Evolutionary conservation across 2,113 vertebrate genomes (phyloP), one percentile per base, ranked within the genome.

Genomic region (Aptenodytes forsteri): DNA sequence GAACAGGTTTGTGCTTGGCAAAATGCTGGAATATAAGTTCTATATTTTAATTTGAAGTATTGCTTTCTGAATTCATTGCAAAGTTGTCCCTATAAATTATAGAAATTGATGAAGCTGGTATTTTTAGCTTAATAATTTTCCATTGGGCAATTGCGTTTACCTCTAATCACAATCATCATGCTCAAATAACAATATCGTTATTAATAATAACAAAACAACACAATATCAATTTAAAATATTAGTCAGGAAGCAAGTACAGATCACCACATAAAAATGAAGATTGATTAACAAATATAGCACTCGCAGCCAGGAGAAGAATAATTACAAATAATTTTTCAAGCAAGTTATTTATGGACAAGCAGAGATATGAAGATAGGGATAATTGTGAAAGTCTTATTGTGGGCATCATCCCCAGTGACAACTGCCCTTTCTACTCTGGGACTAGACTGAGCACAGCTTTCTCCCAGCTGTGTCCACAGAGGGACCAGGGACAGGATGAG

Each of bases 181-280:
- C 72, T 94, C 55, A 95, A 87, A 87, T 89, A 97, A 91, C 55
- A 89, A 78, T 85, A 90, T 70, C 23, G 3, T 96, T 92, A 86
- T 92, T 95, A 92, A 93, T 69, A 97, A 94, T 91, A 92, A 85
- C n/a, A 82, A 96, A 95, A 78, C 83, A 92, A 27, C 76, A 80
- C 17, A 95, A 84, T 76, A 96, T 26, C 34, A 69, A 86, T 96
- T 82, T 87, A 87, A 92, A 97, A 83, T 72, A 88, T 92, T 95
- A 91, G 15, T 62, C 64, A 90, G 85, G 44, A 82, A 93, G 29
- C 55, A 66, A 95, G 42, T 49, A 85, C 69, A 87, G 32, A 67
- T 87, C 58, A 62, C 49, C 50, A 65, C 46, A 49, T 64, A 65
- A 83, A 73, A 96, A 97, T 92, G 56, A 96, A 97, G 95, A 97